Conservation (phyloP, 2,113 vertebrate species). For the Chloropsis cyanopogon region DNA sequence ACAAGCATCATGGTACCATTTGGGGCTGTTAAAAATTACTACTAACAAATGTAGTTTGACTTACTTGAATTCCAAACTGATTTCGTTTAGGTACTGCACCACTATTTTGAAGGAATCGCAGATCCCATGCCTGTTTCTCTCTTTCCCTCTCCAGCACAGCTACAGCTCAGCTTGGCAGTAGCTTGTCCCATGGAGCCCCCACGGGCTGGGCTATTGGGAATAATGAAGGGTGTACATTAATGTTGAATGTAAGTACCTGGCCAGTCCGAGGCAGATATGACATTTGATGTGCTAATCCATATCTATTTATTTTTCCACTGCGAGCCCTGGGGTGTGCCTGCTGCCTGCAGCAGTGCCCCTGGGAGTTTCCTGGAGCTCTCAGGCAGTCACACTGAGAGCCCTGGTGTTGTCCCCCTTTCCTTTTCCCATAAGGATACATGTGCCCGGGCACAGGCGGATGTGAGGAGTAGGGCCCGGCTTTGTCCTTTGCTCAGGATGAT, state of each 20-base stretch:
- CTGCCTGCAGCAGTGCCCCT: not conserved
- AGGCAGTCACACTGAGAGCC: not conserved
- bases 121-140: slow-evolving; percentile 31
- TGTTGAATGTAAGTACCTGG: slow-evolving; percentile 42
- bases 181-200: slow-evolving; percentile 7
- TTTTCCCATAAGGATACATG: not conserved
- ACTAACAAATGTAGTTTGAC: slow-evolving; percentile 34
- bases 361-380: not conserved
- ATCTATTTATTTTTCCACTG: slow-evolving; percentile 66
- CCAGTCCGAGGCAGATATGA: slow-evolving; percentile 29
- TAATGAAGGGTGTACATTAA: slow-evolving; percentile 66
- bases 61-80: slow-evolving; percentile 57
- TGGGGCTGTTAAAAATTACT: slow-evolving; percentile 54
- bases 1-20: slow-evolving; percentile 57
- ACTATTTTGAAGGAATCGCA: slow-evolving; percentile 70
- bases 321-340: not conserved
- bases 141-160: slow-evolving; percentile 32
- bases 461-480: not conserved
- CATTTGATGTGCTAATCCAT: slow-evolving; percentile 33
- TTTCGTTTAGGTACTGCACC: slow-evolving; percentile 60
- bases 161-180: slow-evolving; percentile 35
- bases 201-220: not conserved
- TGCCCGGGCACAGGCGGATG: not conserved
- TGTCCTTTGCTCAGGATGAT: slow-evolving; percentile 46
- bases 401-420: not conserved